Conservation (phyloP, 2,113 vertebrate species). For the Ciconia stormi region DNA sequence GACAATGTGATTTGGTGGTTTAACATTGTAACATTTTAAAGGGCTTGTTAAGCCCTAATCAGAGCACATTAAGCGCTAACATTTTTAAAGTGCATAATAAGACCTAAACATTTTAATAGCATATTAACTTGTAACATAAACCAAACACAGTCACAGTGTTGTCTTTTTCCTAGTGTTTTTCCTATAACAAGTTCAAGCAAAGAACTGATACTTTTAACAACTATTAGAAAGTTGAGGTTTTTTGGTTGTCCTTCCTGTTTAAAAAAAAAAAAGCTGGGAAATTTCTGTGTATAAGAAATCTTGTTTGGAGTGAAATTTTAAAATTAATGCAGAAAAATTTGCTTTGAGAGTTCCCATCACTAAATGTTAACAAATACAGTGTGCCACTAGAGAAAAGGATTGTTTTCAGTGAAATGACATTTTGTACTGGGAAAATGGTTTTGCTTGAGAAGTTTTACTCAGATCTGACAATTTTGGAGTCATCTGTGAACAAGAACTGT, state of each 20-base stretch:
- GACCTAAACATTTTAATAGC: conserved; percentile 45
- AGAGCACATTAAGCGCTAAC: conserved; percentile 17
- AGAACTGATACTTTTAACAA: neutral
- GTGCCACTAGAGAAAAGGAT: neutral
- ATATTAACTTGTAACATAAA: conserved; percentile 43
- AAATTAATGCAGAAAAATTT: neutral
- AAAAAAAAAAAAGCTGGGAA: neutral
- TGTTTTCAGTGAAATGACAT: neutral
- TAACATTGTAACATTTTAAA: conserved; percentile 47
- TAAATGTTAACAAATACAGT: neutral
- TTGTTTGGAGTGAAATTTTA: neutral
- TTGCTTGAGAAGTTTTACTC: neutral
- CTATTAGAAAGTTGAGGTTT: neutral
- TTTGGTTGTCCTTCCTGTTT: neutral
- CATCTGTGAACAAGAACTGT: neutral
- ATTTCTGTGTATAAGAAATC: neutral
- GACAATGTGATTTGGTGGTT: conserved; percentile 59
- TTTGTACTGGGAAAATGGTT: neutral
- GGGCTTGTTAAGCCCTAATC: conserved; percentile 49
- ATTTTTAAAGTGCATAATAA: conserved; percentile 56
- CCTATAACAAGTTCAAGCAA: conserved; percentile 9
- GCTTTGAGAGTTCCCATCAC: neutral
- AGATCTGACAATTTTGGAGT: neutral
- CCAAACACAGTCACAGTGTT: conserved; percentile 39
- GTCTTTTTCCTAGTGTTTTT: conserved; percentile 37